Evolutionary conservation across 2,888 invertebrate genomes (phyloP).

Genomic region (Aleiodes leptofemur): DNA sequence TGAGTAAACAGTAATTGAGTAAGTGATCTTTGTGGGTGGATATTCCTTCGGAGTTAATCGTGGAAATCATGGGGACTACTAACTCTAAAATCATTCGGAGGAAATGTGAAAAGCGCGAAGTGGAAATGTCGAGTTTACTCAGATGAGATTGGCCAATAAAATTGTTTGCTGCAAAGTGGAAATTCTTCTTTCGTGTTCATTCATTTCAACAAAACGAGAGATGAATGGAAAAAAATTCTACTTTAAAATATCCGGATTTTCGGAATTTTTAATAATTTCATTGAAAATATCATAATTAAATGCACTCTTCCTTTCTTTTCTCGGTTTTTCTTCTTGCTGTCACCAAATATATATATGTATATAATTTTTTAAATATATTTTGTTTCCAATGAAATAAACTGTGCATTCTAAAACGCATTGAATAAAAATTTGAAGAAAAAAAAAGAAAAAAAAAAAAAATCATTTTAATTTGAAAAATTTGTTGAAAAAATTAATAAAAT

Average conservation of each 20-base stretch:
- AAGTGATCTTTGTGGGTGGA: neutral
- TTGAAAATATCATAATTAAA: neutral
- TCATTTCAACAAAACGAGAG: neutral
- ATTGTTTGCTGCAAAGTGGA: neutral
- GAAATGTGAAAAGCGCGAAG: neutral
- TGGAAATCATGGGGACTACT: neutral
- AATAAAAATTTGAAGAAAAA: too few species aligned
- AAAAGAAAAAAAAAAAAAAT: too few species aligned
- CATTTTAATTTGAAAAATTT: neutral
- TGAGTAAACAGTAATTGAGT: neutral
- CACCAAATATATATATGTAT: too few species aligned
- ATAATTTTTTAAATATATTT: too few species aligned
- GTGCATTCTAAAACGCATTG: too few species aligned
- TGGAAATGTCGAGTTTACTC: slow-evolving; percentile 3
- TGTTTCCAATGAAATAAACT: too few species aligned
- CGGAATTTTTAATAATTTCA: neutral
- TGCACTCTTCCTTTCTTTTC: too few species aligned
- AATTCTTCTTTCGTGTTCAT: neutral
- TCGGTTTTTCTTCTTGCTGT: too few species aligned
- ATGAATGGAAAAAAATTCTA: neutral
- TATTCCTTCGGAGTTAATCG: neutral
- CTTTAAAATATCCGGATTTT: neutral
- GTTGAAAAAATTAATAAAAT: neutral
- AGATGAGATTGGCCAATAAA: slow-evolving; percentile 3
- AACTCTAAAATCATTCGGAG: neutral